Conservation (phyloP, 2,888 invertebrate species). For the Caenorhabditis plicata region DNA sequence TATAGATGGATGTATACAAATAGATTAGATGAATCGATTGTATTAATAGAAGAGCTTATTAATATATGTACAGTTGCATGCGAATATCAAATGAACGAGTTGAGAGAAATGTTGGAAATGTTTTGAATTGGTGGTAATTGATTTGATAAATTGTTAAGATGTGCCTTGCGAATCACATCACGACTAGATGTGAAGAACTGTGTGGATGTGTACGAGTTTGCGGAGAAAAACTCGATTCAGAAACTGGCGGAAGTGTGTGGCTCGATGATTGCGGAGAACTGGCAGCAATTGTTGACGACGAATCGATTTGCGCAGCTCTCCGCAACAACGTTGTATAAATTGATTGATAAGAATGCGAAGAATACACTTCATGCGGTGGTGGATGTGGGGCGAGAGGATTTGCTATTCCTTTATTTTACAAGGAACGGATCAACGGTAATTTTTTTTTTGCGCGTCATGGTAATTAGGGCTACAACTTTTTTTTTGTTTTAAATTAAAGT, state of each 20-base stretch:
- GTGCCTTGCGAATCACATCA: slow-evolving; percentile 84
- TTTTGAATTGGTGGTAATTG: background rate
- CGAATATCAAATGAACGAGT: slow-evolving; percentile 3
- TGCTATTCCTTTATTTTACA: slow-evolving; percentile 87
- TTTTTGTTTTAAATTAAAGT: too few species aligned
- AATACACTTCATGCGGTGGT: slow-evolving; percentile 85
- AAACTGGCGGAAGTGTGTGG: slow-evolving; percentile 84
- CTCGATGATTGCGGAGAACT: slow-evolving; percentile 85
- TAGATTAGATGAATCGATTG: slow-evolving; percentile 73
- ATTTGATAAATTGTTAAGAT: slow-evolving; percentile 70
- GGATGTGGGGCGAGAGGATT: slow-evolving; percentile 83
- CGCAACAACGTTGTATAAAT: slow-evolving; percentile 82
- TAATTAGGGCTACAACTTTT: too few species aligned
- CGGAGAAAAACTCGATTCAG: slow-evolving; percentile 83
- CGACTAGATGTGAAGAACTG: slow-evolving; percentile 81
- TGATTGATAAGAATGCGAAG: slow-evolving; percentile 84
- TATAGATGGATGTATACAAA: slow-evolving; percentile 23
- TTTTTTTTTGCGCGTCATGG: too few species aligned
- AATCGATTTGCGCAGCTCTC: slow-evolving; percentile 92
- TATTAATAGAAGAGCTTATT: slow-evolving; percentile 75
- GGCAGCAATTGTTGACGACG: slow-evolving; percentile 75
- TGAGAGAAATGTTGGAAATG: slow-evolving; percentile 8
- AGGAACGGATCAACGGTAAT: slow-evolving; percentile 86
- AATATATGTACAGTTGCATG: slow-evolving; percentile 75
- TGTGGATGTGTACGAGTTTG: slow-evolving; percentile 85